Percentiles rank a stretch among this genome's conserved stretches.
Conservation (phyloP, 2,888 invertebrate species). For the Chaitophorus viminalis region DNA sequence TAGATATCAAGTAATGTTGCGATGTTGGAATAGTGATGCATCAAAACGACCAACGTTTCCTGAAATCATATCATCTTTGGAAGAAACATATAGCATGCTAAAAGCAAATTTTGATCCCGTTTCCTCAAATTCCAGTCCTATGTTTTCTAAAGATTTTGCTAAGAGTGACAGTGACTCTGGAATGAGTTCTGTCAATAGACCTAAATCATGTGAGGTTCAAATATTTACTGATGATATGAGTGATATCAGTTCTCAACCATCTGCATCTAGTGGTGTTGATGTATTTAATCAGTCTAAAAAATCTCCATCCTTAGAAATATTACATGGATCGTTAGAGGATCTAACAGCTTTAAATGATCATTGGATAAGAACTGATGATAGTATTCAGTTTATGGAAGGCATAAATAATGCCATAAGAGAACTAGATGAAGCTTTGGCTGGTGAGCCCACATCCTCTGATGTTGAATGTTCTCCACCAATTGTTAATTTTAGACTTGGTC, state of each 20-base stretch:
- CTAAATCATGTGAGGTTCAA: conserved; percentile 50
- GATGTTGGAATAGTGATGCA: conserved; percentile 46
- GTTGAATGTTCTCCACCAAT: conserved; percentile 63
- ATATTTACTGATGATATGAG: conserved; percentile 51
- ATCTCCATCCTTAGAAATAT: conserved; percentile 70
- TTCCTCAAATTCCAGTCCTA: conserved; percentile 61
- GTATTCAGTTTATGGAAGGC: conserved; percentile 72
- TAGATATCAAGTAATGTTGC: conserved; percentile 59
- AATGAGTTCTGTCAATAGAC: conserved; percentile 54
- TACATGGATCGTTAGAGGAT: conserved; percentile 78
- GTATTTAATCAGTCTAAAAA: conserved; percentile 58
- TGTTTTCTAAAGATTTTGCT: conserved; percentile 62
- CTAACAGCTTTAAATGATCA: conserved; percentile 65
- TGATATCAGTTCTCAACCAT: conserved; percentile 59
- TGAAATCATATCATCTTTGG: conserved; percentile 56
- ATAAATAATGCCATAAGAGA: conserved; percentile 75
- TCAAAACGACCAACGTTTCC: conserved; percentile 58
- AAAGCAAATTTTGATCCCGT: conserved; percentile 73
- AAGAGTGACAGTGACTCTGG: conserved; percentile 65
- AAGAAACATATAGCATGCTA: conserved; percentile 65
- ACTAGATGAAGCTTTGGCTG: conserved; percentile 72
- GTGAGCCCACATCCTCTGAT: conserved; percentile 56
- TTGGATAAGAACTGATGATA: conserved; percentile 53
- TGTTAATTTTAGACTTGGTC: conserved; percentile 68
- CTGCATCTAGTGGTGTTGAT: conserved; percentile 58